These are phyloP conservation scores for Diabrotica virgifera DNA, from an alignment of 1,140 invertebrate species.

Conservation along the genomic window DNA sequence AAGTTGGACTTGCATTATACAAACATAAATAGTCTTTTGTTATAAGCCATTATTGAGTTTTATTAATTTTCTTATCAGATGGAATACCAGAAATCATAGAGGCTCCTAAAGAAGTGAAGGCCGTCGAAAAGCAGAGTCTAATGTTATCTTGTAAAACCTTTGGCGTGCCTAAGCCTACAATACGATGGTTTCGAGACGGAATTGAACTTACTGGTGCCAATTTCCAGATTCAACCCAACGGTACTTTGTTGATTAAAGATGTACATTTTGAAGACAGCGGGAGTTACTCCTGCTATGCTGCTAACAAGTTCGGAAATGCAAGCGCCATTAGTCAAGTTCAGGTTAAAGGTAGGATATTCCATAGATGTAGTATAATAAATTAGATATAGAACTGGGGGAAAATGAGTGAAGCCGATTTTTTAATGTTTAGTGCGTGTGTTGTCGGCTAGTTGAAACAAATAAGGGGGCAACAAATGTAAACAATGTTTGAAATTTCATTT, in stretches of 20 bases:
- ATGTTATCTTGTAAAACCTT: slow-evolving; percentile 89
- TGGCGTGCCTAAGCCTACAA: slow-evolving; percentile 88
- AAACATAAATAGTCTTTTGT: too few relatives aligned
- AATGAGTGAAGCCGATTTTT: too few relatives aligned
- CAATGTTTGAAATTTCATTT: too few relatives aligned
- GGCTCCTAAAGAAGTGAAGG: slow-evolving; percentile 72
- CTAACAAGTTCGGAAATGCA: slow-evolving; percentile 86
- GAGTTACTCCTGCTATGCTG: slow-evolving; percentile 85
- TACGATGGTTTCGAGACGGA: slow-evolving; percentile 86
- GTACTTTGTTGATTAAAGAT: slow-evolving; percentile 82
- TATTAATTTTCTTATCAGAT: slow-evolving; percentile 54
- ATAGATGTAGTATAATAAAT: too few relatives aligned
- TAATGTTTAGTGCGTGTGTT: too few relatives aligned
- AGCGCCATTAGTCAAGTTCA: slow-evolving; percentile 71
- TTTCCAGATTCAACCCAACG: slow-evolving; percentile 69
- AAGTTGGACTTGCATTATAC: too few relatives aligned
- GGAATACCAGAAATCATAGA: slow-evolving; percentile 87
- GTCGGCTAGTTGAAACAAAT: too few relatives aligned
- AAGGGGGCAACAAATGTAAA: too few relatives aligned
- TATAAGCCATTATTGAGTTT: background rate
- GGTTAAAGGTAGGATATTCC: slow-evolving; percentile 70
- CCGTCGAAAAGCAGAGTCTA: slow-evolving; percentile 80
- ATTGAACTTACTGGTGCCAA: slow-evolving; percentile 81
- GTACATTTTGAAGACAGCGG: slow-evolving; percentile 84
- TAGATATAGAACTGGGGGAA: too few relatives aligned